Percentiles rank a stretch among this genome's conserved stretches.
Conservation (phyloP, 2,113 vertebrate genomes). For the Tringa solitaria region DNA sequence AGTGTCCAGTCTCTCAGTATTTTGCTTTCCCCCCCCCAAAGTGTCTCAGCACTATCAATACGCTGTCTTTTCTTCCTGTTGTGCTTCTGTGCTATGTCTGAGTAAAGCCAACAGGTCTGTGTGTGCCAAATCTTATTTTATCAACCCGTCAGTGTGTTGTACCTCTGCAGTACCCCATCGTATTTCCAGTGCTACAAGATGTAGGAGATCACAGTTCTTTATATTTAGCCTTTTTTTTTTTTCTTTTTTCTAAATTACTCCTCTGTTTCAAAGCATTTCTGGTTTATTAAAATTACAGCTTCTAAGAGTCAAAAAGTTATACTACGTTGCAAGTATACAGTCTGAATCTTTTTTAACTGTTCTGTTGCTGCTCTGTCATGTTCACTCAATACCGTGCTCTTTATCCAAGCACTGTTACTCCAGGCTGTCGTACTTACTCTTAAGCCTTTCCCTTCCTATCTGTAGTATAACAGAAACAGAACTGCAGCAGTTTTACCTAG, state of each 20-base stretch:
- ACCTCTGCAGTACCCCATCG: neutral
- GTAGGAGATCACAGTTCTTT: neutral
- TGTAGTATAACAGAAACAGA: neutral
- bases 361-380: neutral
- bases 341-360: neutral
- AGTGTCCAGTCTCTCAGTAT: neutral
- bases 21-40: neutral
- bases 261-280: neutral
- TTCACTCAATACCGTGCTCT: neutral
- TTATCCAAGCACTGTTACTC: neutral
- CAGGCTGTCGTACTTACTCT: neutral
- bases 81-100: constrained; percentile 16
- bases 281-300: neutral
- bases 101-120: constrained; percentile 10
- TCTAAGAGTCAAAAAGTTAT: neutral
- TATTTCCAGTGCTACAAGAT: constrained; percentile 53
- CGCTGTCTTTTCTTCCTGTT: neutral
- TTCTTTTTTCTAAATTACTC: neutral
- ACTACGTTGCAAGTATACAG: neutral
- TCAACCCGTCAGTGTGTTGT: neutral
- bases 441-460: neutral
- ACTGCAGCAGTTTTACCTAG: neutral
- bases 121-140: neutral
- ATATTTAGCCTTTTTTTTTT: neutral
- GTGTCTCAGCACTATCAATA: neutral